These are phyloP conservation scores for Gastracanthus pulcherrimus DNA, from an alignment of 2,888 invertebrate genomes.

Conservation along the genomic window DNA sequence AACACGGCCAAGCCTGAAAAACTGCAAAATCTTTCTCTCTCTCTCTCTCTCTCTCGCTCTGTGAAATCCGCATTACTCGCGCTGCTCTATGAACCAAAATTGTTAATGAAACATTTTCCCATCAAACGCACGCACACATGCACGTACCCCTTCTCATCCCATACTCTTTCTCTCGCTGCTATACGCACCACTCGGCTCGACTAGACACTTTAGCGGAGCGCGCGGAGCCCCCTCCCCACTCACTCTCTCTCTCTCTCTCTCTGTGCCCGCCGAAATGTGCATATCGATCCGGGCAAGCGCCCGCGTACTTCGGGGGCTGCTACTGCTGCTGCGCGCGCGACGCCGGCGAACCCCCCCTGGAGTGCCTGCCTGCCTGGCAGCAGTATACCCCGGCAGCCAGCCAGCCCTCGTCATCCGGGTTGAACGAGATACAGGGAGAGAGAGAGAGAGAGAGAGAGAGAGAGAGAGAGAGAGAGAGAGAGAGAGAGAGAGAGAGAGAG, in stretches of 20 bases:
- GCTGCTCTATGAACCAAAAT: neutral
- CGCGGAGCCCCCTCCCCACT: too few species aligned
- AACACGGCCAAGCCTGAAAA: neutral
- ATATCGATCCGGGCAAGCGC: constrained; percentile 36
- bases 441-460: neutral
- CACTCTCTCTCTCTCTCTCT: too few species aligned
- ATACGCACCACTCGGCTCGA: neutral
- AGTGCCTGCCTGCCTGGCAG: neutral
- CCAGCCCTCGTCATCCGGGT: constrained; percentile 5
- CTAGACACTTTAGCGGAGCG: neutral
- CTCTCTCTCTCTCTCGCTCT: neutral
- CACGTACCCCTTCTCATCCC: neutral
- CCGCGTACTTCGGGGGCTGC: too few species aligned
- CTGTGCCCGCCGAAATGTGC: constrained; percentile 20
- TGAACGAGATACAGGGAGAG: too few species aligned
- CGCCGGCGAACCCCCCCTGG: neutral
- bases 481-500: neutral
- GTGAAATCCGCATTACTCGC: too few species aligned
- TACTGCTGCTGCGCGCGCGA: neutral
- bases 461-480: neutral
- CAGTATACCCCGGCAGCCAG: too few species aligned
- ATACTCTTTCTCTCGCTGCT: too few species aligned
- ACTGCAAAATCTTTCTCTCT: neutral
- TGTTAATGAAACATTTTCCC: neutral
- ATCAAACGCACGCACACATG: neutral